Evolutionary conservation across 1,140 invertebrate genomes (phyloP).

Genomic region (Drosophila tani): DNA sequence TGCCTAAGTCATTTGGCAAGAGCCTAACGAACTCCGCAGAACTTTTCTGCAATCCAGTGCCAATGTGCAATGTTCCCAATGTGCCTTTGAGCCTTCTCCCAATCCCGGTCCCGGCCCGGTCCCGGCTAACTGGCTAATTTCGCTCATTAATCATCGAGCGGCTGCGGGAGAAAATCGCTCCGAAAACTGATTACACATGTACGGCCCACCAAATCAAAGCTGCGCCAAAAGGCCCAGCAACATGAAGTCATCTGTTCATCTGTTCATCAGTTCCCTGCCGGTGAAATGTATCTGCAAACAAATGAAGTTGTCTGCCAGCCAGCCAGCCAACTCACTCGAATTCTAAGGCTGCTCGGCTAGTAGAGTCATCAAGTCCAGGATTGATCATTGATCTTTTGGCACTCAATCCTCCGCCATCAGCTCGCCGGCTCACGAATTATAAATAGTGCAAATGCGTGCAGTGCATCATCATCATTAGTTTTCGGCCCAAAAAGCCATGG

Average conservation of each 20-base stretch:
- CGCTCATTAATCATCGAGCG: constrained; percentile 76
- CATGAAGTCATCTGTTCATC: constrained; percentile 41
- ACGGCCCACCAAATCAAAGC: constrained; percentile 67
- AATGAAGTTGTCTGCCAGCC: constrained; percentile 75
- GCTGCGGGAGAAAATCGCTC: constrained; percentile 39
- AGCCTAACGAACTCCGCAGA: constrained; percentile 51
- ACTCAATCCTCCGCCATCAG: constrained; percentile 57
- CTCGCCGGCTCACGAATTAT: constrained; percentile 70
- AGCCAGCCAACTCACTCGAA: constrained; percentile 29
- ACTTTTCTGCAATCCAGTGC: constrained; percentile 32
- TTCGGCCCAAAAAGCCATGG: constrained; percentile 53
- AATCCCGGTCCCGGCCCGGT: background rate
- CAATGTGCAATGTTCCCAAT: constrained; percentile 37
- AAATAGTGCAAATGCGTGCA: constrained; percentile 82
- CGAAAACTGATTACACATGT: constrained; percentile 75
- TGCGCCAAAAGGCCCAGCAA: constrained; percentile 58
- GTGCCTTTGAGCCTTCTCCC: constrained; percentile 30
- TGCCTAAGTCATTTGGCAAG: constrained; percentile 77
- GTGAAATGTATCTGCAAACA: constrained; percentile 80
- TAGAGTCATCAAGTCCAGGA: constrained; percentile 78
- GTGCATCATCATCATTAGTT: constrained; percentile 82
- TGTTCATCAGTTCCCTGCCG: constrained; percentile 40
- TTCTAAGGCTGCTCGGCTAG: constrained; percentile 46
- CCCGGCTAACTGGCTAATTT: constrained; percentile 61
- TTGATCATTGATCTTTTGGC: constrained; percentile 83